Evolutionary conservation across 2,797 vertebrate genomes (phyloP).

Genomic region (Oreochromis grahami): DNA sequence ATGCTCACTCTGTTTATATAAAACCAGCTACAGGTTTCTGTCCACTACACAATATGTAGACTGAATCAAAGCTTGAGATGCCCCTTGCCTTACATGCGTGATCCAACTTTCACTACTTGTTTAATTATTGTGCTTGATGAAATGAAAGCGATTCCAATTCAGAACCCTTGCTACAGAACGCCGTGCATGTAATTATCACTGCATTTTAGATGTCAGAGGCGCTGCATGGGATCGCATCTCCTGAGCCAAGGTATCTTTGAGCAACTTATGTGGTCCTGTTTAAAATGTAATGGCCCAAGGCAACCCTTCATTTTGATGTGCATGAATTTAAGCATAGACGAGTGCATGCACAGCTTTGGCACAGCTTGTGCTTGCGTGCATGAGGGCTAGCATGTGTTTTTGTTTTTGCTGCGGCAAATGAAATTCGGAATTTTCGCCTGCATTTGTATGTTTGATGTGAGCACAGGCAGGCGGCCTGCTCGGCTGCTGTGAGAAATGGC

Average conservation of each 20-base stretch:
- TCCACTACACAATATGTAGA: background rate
- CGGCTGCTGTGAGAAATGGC: constrained; percentile 65
- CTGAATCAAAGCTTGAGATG: background rate
- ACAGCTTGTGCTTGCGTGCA: background rate
- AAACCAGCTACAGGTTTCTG: background rate
- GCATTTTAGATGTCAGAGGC: background rate
- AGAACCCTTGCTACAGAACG: background rate
- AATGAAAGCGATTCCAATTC: background rate
- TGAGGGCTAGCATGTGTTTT: background rate
- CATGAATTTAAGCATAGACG: background rate
- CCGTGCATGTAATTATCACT: background rate
- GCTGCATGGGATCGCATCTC: background rate
- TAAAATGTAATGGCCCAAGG: background rate
- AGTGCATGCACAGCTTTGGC: background rate
- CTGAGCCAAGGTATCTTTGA: background rate
- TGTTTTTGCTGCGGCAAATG: background rate
- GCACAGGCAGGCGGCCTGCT: constrained; percentile 50
- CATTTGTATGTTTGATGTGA: constrained; percentile 55
- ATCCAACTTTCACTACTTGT: background rate
- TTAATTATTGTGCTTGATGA: background rate
- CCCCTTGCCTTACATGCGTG: accelerated
- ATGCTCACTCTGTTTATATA: constrained; percentile 8
- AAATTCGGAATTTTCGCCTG: constrained; percentile 5
- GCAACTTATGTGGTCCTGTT: background rate
- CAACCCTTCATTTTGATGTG: background rate